Evolutionary conservation across 2,113 vertebrate genomes (phyloP).

Genomic region (Rana temporaria): DNA sequence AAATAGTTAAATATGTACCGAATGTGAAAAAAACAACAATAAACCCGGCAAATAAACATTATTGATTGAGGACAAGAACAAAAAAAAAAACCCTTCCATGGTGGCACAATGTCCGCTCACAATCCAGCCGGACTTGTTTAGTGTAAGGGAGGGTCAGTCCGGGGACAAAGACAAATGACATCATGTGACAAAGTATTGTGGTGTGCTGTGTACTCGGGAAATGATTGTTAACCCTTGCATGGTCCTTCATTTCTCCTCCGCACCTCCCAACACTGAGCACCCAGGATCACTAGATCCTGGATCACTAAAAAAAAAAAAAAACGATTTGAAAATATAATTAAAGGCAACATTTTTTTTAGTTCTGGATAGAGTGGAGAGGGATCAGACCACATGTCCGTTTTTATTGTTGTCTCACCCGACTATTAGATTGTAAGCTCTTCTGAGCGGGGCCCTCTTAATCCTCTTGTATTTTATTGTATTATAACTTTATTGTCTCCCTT

Average conservation of each 20-base stretch:
- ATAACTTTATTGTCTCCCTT: no score
- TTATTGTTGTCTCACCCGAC: no score
- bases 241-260: neutral
- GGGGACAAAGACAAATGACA: slow-evolving; percentile 16
- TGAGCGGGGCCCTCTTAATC: no score
- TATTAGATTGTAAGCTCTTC: no score
- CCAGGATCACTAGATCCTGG: no score
- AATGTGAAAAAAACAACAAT: neutral
- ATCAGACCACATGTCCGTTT: no score
- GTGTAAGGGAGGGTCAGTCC: slow-evolving; percentile 40
- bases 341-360: no score
- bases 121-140: slow-evolving; percentile 14
- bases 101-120: slow-evolving; percentile 10
- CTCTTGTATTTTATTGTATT: no score
- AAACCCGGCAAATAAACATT: neutral
- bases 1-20: slow-evolving; percentile 12
- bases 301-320: no score
- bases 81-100: neutral
- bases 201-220: neutral
- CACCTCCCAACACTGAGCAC: no score
- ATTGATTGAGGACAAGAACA: slow-evolving; percentile 6
- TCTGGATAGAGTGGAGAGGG: no score
- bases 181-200: neutral
- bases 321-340: no score
- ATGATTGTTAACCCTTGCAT: slow-evolving; percentile 23